Evolutionary conservation across 2,888 invertebrate genomes (phyloP).

Genomic region (Leucozona laternaria): DNA sequence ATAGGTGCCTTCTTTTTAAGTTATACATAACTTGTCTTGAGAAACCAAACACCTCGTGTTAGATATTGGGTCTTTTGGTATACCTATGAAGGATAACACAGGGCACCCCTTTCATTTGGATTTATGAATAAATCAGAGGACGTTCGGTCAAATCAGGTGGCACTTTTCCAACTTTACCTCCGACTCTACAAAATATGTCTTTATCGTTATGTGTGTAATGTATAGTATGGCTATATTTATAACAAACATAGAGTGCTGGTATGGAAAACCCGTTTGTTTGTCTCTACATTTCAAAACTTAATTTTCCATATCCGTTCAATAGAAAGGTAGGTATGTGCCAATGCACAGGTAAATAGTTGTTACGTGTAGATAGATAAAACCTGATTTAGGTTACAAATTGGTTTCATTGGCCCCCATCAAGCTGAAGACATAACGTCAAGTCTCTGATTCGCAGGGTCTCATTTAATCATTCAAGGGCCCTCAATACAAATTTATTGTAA

Average conservation of each 20-base stretch:
- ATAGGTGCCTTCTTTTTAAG: neutral
- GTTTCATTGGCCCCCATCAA: constrained; percentile 41
- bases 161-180: constrained; percentile 63
- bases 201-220: neutral
- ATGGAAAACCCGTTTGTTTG: constrained; percentile 28
- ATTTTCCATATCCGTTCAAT: constrained; percentile 63
- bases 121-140: constrained; percentile 67
- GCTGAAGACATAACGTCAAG: constrained; percentile 30
- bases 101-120: constrained; percentile 66
- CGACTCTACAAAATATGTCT: constrained; percentile 7
- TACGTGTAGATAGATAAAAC: constrained; percentile 32
- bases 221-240: neutral
- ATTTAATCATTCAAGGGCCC: neutral
- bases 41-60: constrained; percentile 57
- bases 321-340: constrained; percentile 36
- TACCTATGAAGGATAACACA: neutral
- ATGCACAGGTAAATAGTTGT: constrained; percentile 38
- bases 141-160: constrained; percentile 70
- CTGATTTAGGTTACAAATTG: constrained; percentile 53
- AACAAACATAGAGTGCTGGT: constrained; percentile 4
- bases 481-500: neutral
- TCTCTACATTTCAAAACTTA: constrained; percentile 46
- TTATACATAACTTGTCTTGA: constrained; percentile 42
- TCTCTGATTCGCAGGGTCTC: constrained; percentile 11
- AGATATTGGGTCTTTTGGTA: neutral